Conservation (phyloP, 2,888 invertebrate species). For the Apamea monoglypha region DNA sequence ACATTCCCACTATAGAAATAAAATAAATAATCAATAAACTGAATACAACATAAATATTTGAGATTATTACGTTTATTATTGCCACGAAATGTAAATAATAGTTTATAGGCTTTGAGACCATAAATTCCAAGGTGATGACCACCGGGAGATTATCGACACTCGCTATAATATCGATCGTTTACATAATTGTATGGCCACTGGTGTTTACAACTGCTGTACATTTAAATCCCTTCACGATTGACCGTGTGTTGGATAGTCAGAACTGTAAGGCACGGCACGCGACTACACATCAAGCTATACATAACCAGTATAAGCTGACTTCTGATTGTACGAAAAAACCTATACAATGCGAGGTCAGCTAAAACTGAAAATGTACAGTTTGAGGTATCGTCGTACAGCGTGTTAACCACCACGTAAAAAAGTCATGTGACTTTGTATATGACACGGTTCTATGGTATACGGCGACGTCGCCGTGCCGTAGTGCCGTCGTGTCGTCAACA, state of each 20-base stretch:
- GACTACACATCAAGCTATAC: neutral
- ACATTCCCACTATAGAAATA: slow-evolving; percentile 5
- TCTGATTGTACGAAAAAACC: neutral
- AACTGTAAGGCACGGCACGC: neutral
- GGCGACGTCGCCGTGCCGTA: too few species aligned
- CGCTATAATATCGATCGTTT: slow-evolving; percentile 52
- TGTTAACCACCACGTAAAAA: neutral
- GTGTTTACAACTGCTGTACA: slow-evolving; percentile 34
- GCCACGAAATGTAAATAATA: slow-evolving; percentile 64
- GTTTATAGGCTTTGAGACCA: slow-evolving; percentile 53
- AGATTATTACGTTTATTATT: slow-evolving; percentile 48
- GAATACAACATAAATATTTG: slow-evolving; percentile 44
- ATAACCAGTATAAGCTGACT: neutral
- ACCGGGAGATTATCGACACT: slow-evolving; percentile 55
- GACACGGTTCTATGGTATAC: neutral
- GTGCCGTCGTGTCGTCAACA: neutral
- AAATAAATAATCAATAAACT: slow-evolving; percentile 47
- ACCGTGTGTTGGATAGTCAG: neutral
- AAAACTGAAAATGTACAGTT: neutral
- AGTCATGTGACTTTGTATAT: neutral
- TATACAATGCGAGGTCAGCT: neutral
- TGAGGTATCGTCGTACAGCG: neutral
- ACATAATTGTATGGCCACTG: slow-evolving; percentile 53
- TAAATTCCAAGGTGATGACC: slow-evolving; percentile 67
- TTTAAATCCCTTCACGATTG: neutral